Percentiles rank a stretch among this genome's conserved stretches.
These are phyloP conservation scores for Neodiprion pinetum DNA, from an alignment of 1,140 invertebrate genomes.

Conservation along the genomic window DNA sequence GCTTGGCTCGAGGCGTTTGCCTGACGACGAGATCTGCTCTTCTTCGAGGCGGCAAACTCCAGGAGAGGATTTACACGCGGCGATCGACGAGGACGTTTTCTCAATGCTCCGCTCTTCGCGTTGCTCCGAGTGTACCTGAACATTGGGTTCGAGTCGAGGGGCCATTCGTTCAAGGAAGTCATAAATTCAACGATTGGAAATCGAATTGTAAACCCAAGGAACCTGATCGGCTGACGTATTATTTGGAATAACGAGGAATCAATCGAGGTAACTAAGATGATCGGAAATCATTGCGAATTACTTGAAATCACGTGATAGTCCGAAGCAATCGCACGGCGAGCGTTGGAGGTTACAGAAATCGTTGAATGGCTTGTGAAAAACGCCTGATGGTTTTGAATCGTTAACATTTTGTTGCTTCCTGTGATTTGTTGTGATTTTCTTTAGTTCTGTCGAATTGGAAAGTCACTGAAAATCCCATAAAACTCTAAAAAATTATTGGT, in stretches of 20 bases:
- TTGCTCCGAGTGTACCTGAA: constrained; percentile 38
- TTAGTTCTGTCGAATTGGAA: no score
- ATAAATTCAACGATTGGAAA: constrained; percentile 9
- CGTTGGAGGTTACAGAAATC: no score
- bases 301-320: no score
- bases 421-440: no score
- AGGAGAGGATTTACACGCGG: constrained; percentile 48
- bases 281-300: no score
- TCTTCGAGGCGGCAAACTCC: constrained; percentile 33
- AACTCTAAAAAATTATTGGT: no score
- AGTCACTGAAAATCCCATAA: no score
- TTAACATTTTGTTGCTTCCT: no score
- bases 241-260: constrained; percentile 9
- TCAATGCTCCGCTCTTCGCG: constrained; percentile 24
- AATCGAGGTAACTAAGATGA: neutral
- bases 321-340: no score
- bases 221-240: constrained; percentile 10
- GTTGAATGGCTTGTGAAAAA: no score
- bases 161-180: no score
- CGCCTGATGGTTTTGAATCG: no score
- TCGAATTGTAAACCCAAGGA: constrained; percentile 16
- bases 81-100: constrained; percentile 26
- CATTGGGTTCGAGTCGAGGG: constrained; percentile 12
- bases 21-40: constrained; percentile 57
- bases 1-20: constrained; percentile 48